phyloP scores from a whole-genome alignment of 2,888 invertebrate species.

The Abscondita cerata region DNA sequence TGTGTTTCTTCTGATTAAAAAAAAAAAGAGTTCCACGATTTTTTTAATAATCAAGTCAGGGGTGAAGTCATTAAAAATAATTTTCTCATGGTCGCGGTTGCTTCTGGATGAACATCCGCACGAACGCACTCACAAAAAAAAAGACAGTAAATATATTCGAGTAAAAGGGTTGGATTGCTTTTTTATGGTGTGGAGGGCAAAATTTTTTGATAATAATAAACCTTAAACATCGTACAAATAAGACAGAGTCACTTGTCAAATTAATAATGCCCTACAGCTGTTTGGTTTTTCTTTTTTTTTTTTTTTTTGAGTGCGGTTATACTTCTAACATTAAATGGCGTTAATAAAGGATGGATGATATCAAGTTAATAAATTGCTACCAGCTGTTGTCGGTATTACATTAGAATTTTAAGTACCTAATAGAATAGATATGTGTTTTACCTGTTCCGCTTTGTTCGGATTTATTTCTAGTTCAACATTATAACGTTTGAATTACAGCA shows the following conservation, averaged over 20 bases:
- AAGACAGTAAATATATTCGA: constrained; percentile 20
- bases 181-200: neutral
- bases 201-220: constrained; percentile 3
- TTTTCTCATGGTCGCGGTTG: constrained; percentile 19
- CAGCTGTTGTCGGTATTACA: constrained; percentile 31
- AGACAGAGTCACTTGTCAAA: constrained; percentile 19
- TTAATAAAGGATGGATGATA: constrained; percentile 23
- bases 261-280: constrained; percentile 28
- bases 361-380: constrained; percentile 28
- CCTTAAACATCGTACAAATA: constrained; percentile 11
- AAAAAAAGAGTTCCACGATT: too few species aligned
- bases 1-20: too few species aligned
- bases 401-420: constrained; percentile 31
- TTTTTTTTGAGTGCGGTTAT: constrained; percentile 3
- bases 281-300: constrained; percentile 3
- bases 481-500: constrained; percentile 24
- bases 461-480: constrained; percentile 30
- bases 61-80: constrained; percentile 14
- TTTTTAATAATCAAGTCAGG: neutral
- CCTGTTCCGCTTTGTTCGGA: constrained; percentile 32
- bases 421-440: constrained; percentile 25
- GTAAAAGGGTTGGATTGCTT: constrained; percentile 14
- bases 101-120: constrained; percentile 4
- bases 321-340: constrained; percentile 9
- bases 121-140: neutral